Evolutionary conservation across 1,140 invertebrate species (phyloP).

Genomic region (Hylyphantes graminicola): DNA sequence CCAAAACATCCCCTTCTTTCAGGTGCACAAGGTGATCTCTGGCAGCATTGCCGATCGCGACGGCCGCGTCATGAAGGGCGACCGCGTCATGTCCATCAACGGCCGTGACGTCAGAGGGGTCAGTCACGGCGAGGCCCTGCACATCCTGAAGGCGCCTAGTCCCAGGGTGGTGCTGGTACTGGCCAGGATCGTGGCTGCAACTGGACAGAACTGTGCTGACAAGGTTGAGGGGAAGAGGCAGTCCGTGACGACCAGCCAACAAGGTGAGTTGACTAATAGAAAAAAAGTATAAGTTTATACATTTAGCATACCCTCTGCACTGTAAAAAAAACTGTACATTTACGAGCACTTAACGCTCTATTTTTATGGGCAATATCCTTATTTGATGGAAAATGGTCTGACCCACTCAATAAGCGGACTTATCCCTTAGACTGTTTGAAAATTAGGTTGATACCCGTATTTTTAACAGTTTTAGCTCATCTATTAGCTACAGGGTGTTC

Average conservation of each 20-base stretch:
- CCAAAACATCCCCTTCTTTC: constrained; percentile 23
- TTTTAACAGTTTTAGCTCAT: too few species aligned
- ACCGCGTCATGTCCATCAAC: constrained; percentile 89
- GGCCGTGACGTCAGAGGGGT: constrained; percentile 82
- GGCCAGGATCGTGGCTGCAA: constrained; percentile 66
- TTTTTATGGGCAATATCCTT: too few species aligned
- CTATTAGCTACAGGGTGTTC: too few species aligned
- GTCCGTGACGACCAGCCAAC: neutral
- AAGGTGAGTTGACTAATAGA: neutral
- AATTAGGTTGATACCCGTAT: too few species aligned
- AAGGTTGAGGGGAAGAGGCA: neutral
- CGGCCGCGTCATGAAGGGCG: constrained; percentile 85
- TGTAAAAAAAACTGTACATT: too few species aligned
- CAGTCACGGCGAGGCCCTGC: constrained; percentile 85
- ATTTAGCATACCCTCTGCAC: too few species aligned
- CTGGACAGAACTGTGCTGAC: neutral
- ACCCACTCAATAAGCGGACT: too few species aligned
- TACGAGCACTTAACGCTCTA: too few species aligned
- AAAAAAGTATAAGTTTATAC: too few species aligned
- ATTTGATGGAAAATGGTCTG: too few species aligned
- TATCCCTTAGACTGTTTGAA: too few species aligned
- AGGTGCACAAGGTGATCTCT: constrained; percentile 87
- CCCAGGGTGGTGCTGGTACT: constrained; percentile 78
- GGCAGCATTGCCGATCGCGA: constrained; percentile 87
- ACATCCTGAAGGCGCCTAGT: constrained; percentile 82